Base-by-base conservation (phyloP, 2,888 invertebrate species). In the Tinea pellionella region DNA sequence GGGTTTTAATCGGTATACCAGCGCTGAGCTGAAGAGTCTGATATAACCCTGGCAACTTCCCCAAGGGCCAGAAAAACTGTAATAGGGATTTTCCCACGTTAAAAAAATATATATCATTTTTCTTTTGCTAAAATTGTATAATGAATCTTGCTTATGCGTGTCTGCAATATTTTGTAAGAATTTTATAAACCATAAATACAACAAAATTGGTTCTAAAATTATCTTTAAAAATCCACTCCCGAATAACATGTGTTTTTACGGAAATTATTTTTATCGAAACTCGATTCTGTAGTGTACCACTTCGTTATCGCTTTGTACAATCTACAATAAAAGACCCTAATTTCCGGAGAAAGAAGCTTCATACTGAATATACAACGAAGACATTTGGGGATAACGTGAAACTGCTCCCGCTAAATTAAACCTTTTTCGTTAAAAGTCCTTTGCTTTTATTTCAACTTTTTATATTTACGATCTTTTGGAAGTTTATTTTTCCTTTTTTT, bases 281-380 rank as follows among this genome's bases (percentile, higher is more conserved):
- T 16, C 47, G n/a, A 47, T 47, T 47, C n/a, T 15, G n/a, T 13
- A 47, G 47, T 42, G 12, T 4, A 47, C 59, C 59, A 30, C 32
- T 59, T 68, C 67, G 72, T 71, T 77, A 78, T 77, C 75, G 66
- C 73, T 70, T 70, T 72, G 71, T 70, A 69, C 71, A 71, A 73
- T 75, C 72, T 73, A 63, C 67, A 63, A 66, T 64, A 64, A 67
- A 68, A 67, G 65, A 65, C 66, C 72, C 70, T 73, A 72, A 74
- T 75, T 74, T 74, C 73, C 73, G 71, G 68, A 66, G 65, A 64
- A 67, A 69, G 67, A 65, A 67, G 66, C 64, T 67, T 64, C 63
- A 64, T 65, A 59, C 56, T 18, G 60, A 51, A 29, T 55, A 24
- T 29, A 55, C 55, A 55, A 47, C 47, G 13, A 47, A 47, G 47